Evolutionary conservation across 1,140 invertebrate species (phyloP).

Genomic region (Steinernema feltiae): DNA sequence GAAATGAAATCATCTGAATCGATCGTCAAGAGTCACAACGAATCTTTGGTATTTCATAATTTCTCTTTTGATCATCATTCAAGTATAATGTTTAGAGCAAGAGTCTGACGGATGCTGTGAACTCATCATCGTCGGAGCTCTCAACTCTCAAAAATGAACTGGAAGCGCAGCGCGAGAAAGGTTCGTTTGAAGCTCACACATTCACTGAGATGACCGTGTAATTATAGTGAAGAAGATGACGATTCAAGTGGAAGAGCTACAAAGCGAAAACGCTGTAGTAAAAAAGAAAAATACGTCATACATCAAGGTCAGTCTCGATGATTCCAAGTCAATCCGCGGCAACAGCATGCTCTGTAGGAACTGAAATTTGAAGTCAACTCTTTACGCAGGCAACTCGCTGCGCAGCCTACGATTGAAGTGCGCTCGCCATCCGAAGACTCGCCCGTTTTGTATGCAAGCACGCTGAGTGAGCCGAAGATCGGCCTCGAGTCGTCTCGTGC

Average conservation of each 20-base stretch:
- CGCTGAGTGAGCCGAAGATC: neutral
- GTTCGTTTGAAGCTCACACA: neutral
- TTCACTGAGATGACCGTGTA: neutral
- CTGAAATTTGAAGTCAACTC: neutral
- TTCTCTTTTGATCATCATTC: neutral
- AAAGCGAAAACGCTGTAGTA: neutral
- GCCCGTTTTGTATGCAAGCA: neutral
- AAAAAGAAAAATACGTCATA: constrained; percentile 3
- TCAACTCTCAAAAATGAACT: neutral
- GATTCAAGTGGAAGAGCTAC: neutral
- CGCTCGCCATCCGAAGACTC: neutral
- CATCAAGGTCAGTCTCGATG: constrained; percentile 7
- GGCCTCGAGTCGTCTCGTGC: neutral
- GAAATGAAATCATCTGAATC: neutral
- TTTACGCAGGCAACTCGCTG: neutral
- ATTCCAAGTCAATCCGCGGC: too few species aligned
- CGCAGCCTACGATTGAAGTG: neutral
- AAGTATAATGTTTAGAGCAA: neutral
- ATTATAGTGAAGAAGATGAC: neutral
- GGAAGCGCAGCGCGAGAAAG: neutral
- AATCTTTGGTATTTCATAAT: neutral
- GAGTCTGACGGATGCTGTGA: neutral
- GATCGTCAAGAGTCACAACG: neutral
- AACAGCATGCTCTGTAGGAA: too few species aligned
- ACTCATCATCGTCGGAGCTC: neutral